A percentile compares a stretch with the other conserved stretches of the same genome.
phyloP scores from a whole-genome alignment of 2,797 vertebrate genomes.

The Synaphobranchus kaupii region DNA sequence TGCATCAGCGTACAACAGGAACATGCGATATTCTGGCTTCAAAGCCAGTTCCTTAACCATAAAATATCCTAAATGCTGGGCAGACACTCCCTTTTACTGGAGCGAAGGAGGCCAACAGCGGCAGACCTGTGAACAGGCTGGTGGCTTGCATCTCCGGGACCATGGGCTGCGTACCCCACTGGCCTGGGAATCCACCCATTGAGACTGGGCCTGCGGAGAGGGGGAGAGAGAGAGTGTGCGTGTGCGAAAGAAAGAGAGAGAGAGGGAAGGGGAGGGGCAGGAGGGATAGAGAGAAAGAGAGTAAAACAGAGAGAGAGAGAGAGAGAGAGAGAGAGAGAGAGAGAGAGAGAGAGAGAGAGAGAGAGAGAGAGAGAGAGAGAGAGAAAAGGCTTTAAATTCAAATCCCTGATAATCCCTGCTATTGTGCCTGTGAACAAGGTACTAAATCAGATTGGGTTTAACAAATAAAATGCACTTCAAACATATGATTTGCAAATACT shows the following conservation, averaged over 20 bases:
- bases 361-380: not conserved
- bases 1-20: not conserved
- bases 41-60: not conserved
- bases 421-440: not conserved
- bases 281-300: not conserved
- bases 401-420: not conserved
- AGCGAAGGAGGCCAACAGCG: not conserved
- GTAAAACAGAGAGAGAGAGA: not conserved
- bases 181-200: conserved; percentile 58
- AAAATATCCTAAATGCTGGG: not conserved
- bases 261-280: not conserved
- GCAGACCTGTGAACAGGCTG: conserved; percentile 49
- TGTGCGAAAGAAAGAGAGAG: not conserved
- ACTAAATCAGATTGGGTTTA: not conserved
- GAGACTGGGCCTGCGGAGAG: conserved; percentile 51
- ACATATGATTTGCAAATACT: not conserved
- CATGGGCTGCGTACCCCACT: conserved; percentile 56
- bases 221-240: not conserved
- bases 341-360: not conserved
- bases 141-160: conserved; percentile 62
- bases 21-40: not conserved
- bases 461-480: not conserved
- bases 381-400: too few species aligned
- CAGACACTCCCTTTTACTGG: not conserved
- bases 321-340: not conserved